A percentile compares a stretch with the other conserved stretches of the same genome.
These are phyloP conservation scores for Aleadryas rufinucha DNA, from an alignment of 2,113 vertebrate genomes.

Conservation along the genomic window DNA sequence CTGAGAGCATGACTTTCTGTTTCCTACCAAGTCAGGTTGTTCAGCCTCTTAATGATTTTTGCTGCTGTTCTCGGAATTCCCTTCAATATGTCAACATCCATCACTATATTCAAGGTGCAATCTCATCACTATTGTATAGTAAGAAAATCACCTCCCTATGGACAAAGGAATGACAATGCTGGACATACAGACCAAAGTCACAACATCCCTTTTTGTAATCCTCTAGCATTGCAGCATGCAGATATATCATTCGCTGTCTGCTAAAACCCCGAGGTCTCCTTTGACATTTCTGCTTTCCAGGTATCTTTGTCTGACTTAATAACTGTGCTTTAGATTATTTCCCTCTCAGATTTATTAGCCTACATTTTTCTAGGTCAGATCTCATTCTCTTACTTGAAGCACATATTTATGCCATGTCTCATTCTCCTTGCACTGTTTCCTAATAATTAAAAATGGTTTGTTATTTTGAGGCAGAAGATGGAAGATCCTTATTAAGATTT, in stretches of 20 bases:
- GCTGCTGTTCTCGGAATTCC: constrained; percentile 39
- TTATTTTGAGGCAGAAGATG: not conserved
- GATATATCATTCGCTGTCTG: constrained; percentile 29
- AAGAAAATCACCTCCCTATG: constrained; percentile 11
- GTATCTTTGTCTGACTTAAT: constrained; percentile 49
- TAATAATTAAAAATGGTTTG: not conserved
- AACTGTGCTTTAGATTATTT: constrained; percentile 54
- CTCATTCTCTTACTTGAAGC: not conserved
- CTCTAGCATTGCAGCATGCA: not conserved
- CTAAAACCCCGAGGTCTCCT: constrained; percentile 34
- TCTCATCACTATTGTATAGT: not conserved
- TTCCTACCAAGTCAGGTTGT: not conserved
- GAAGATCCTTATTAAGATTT: not conserved
- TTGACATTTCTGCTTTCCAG: constrained; percentile 50
- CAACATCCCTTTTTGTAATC: constrained; percentile 15
- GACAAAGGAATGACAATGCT: not conserved
- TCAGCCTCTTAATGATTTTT: constrained; percentile 46
- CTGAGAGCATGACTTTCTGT: not conserved
- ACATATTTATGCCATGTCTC: not conserved
- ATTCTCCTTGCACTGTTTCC: not conserved
- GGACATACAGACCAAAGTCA: not conserved
- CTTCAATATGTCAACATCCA: constrained; percentile 59
- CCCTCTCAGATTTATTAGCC: constrained; percentile 39
- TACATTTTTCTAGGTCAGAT: constrained; percentile 26
- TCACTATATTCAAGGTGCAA: constrained; percentile 23